Base-by-base conservation (phyloP, 1,140 invertebrate species). In the Parasteatoda tepidariorum region DNA sequence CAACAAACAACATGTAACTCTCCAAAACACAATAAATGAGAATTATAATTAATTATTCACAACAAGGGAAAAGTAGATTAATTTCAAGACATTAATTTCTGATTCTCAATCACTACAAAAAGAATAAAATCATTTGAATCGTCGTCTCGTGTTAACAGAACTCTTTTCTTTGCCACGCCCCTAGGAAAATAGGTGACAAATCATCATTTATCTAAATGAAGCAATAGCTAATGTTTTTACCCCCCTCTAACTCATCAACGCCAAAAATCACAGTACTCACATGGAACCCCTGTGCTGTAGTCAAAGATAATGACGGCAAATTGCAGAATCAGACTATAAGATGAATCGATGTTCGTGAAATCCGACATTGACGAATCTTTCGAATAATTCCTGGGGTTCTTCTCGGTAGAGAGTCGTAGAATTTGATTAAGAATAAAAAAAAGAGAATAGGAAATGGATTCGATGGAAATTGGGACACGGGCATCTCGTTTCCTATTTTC, bases 371-470 rank as follows among this genome's bases (percentile, higher is more conserved):
- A 74, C n/a, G n/a, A 48, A 74, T 74, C 57, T 61, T 34, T 34
- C 57, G 71, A 74, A 74, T 74, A 61, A 74, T 61, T 74, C 55
- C 4, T n/a, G 28, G 30, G 71, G 61, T 38, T 74, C 61, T 74
- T 74, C 57, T 31, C 22, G 31, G 24, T 11, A 18, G 70, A 33
- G 24, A 26, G 18, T 54, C 24, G 28, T 11, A 22, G 71, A 74
- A 74, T 74, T 74, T 61, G 71, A 74, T 74, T 74, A 61, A 31
- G 55, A 74, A n/a, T n/a, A n/a, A n/a, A n/a, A n/a, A n/a, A 26
- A 31, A 31, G 26, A 64, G 18, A 54, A 55, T 38, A 34, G 66
- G 9, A 26, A 71, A 71, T 31, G 68, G 68, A 30, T 54, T 71
- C 26, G 68, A 71, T 30, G 48, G 68, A 54, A 38, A 71, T 30